Percentiles rank a stretch among this genome's conserved stretches.
Conservation (phyloP, 1,140 invertebrate genomes). For the Saccostrea echinata region DNA sequence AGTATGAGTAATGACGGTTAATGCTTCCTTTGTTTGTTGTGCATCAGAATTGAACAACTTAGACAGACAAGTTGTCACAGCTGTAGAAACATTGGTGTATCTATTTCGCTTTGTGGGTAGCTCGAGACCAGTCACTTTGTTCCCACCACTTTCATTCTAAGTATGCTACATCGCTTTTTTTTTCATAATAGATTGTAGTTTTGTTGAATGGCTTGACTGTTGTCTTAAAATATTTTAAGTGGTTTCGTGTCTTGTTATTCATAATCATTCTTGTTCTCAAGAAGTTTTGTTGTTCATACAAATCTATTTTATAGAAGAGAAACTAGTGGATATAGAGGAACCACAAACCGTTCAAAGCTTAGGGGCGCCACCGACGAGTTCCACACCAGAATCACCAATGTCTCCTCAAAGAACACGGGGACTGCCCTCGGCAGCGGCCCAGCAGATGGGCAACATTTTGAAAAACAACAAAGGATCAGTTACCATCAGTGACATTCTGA, state of each 20-base stretch:
- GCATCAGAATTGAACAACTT: slow-evolving; percentile 23
- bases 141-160: slow-evolving; percentile 32
- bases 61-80: slow-evolving; percentile 22
- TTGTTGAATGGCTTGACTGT: slow-evolving; percentile 26
- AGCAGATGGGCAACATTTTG: slow-evolving; percentile 74
- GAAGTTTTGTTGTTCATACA: not conserved
- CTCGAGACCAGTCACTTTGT: not conserved
- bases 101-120: slow-evolving; percentile 57
- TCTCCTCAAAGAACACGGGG: slow-evolving; percentile 48
- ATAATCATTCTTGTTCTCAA: not conserved
- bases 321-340: slow-evolving; percentile 72
- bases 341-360: slow-evolving; percentile 53
- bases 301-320: slow-evolving; percentile 61
- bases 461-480: slow-evolving; percentile 74
- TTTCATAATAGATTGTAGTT: slow-evolving; percentile 39
- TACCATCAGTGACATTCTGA: slow-evolving; percentile 73
- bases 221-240: slow-evolving; percentile 36
- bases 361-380: slow-evolving; percentile 45
- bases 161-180: slow-evolving; percentile 24
- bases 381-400: slow-evolving; percentile 44
- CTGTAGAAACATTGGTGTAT: slow-evolving; percentile 52
- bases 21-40: slow-evolving; percentile 16
- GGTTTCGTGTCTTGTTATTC: slow-evolving; percentile 1
- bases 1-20: slow-evolving; percentile 34
- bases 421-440: slow-evolving; percentile 64